Evolutionary conservation across 1,140 invertebrate species (phyloP).

Genomic region (Thereuonema tuberculata): DNA sequence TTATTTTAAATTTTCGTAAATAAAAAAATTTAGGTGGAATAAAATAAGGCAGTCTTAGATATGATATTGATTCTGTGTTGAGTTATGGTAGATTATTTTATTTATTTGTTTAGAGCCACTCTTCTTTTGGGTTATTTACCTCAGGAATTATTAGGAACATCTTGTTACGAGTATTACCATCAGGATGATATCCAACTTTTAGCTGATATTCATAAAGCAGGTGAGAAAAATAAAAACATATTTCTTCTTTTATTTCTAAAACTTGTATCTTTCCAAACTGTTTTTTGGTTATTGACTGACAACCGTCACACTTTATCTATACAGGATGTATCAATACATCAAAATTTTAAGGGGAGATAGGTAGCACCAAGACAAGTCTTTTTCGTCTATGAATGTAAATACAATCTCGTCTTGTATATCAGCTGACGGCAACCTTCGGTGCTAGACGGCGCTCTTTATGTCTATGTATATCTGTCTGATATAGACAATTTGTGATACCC

Average conservation of each 20-base stretch:
- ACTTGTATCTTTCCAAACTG: too few relatives aligned
- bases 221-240: slow-evolving; percentile 21
- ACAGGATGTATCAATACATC: slow-evolving; percentile 59
- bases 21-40: too few relatives aligned
- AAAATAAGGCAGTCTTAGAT: too few relatives aligned
- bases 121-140: slow-evolving; percentile 76
- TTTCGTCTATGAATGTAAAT: too few relatives aligned
- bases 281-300: neutral
- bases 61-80: too few relatives aligned
- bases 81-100: too few relatives aligned
- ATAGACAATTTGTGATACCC: too few relatives aligned
- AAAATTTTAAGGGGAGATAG: too few relatives aligned
- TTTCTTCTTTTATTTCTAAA: neutral
- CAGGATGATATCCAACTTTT: slow-evolving; percentile 65
- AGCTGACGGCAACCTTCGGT: too few relatives aligned
- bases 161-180: slow-evolving; percentile 85
- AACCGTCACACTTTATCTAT: slow-evolving; percentile 66
- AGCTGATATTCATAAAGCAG: slow-evolving; percentile 69
- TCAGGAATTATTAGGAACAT: slow-evolving; percentile 81
- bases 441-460: too few relatives aligned
- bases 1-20: too few relatives aligned
- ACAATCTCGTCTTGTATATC: slow-evolving; percentile 46
- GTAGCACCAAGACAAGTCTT: too few relatives aligned
- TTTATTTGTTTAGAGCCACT: slow-evolving; percentile 51
- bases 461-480: neutral